phyloP scores from a whole-genome alignment of 2,797 vertebrate genomes.

The Malurus splendens region DNA sequence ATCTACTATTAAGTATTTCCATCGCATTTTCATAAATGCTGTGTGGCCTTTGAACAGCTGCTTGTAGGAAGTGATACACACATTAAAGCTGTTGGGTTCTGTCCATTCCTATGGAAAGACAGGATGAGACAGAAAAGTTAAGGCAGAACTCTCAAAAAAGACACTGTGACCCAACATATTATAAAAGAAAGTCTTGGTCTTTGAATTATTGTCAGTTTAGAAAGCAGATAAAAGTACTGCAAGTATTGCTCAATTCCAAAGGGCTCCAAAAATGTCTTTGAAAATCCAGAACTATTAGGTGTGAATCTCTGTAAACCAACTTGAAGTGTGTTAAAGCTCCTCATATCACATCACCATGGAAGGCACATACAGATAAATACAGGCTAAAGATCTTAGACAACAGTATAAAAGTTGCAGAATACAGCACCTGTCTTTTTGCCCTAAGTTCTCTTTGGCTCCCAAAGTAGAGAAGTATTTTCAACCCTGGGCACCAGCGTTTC shows the following conservation, averaged over 20 bases:
- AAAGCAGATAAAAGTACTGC: neutral
- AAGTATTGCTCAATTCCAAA: neutral
- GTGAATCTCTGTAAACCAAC: neutral
- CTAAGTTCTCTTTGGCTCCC: conserved; percentile 86
- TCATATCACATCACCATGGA: neutral
- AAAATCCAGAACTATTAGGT: neutral
- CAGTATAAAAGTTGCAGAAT: neutral
- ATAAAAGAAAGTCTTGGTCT: neutral
- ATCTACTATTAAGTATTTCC: conserved; percentile 88
- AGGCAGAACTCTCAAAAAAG: neutral
- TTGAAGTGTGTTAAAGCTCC: neutral
- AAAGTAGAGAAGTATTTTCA: conserved; percentile 92
- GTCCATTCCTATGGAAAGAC: conserved; percentile 77
- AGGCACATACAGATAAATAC: neutral
- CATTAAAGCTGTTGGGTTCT: conserved; percentile 86
- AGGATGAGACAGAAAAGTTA: neutral
- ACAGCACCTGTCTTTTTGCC: conserved; percentile 86
- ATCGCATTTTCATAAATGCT: conserved; percentile 82
- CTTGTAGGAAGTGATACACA: conserved; percentile 92
- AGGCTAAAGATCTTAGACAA: neutral
- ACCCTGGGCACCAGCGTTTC: conserved; percentile 95
- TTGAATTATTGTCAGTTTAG: neutral
- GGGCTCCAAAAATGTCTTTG: neutral
- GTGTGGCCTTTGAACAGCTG: conserved; percentile 87
- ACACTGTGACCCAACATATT: neutral